These are phyloP conservation scores for Coregonus clupeaformis DNA, from an alignment of 2,113 vertebrate species.

Conservation along the genomic window DNA sequence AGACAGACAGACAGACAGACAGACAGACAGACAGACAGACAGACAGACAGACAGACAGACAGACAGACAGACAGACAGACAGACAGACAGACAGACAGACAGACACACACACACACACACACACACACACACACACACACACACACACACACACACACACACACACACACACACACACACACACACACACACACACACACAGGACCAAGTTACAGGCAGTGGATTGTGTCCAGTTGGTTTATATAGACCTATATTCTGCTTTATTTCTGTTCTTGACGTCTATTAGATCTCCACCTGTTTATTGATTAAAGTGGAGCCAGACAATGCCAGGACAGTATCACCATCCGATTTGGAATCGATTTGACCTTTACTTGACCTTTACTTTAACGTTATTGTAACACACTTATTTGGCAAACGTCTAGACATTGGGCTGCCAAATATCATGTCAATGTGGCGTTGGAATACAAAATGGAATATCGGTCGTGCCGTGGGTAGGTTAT, in stretches of 20 bases:
- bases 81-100: not conserved
- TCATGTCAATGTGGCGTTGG: slow-evolving; percentile 49
- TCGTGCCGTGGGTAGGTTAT: not conserved
- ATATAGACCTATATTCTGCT: slow-evolving; percentile 31
- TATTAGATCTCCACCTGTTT: slow-evolving; percentile 67
- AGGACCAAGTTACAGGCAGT: not conserved
- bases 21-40: not conserved
- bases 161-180: not conserved
- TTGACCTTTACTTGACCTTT: slow-evolving; percentile 63
- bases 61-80: not conserved
- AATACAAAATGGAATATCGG: slow-evolving; percentile 59
- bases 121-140: not conserved
- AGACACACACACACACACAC: not conserved
- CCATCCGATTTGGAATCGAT: slow-evolving; percentile 69
- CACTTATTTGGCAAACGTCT: no score
- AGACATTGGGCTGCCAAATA: slow-evolving; percentile 66
- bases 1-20: not conserved
- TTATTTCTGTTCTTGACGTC: slow-evolving; percentile 41
- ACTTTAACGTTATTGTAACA: slow-evolving; percentile 55
- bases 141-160: not conserved
- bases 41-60: not conserved
- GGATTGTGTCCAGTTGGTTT: not conserved
- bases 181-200: not conserved
- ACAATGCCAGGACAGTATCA: slow-evolving; percentile 52
- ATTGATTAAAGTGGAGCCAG: slow-evolving; percentile 68